Conservation (phyloP, 2,113 vertebrate genomes). For the Thomomys bottae region DNA sequence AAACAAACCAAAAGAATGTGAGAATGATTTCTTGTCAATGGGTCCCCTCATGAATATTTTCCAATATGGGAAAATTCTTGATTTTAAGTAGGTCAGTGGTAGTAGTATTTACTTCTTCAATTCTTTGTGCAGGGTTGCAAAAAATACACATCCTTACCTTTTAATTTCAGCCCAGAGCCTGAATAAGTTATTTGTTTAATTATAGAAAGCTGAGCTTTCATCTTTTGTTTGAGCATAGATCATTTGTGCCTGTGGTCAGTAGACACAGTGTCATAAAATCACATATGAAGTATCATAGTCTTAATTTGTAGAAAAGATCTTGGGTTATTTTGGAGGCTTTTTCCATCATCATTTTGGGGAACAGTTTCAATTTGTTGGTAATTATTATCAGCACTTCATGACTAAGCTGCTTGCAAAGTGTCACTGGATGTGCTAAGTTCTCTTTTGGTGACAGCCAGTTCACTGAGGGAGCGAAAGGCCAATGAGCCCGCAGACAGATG, state of each 20-base stretch:
- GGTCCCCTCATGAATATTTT: constrained; percentile 33
- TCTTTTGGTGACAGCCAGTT: constrained; percentile 43
- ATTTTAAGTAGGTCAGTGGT: constrained; percentile 28
- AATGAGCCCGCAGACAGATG: constrained; percentile 70
- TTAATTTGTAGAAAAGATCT: neutral
- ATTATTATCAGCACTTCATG: constrained; percentile 3
- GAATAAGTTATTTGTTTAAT: constrained; percentile 52
- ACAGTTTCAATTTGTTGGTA: neutral
- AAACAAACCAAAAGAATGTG: neutral
- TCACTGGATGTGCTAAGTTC: constrained; percentile 19
- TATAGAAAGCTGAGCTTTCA: constrained; percentile 58
- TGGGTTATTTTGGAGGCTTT: neutral
- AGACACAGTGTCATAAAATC: constrained; percentile 54
- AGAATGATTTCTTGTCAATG: constrained; percentile 11
- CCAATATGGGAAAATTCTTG: neutral
- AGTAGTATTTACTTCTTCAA: neutral
- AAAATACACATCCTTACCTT: constrained; percentile 8
- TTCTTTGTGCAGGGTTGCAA: neutral
- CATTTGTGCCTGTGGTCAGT: constrained; percentile 49
- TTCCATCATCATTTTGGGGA: neutral
- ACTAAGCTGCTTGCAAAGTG: constrained; percentile 38
- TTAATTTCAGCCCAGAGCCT: constrained; percentile 31
- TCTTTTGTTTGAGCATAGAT: constrained; percentile 43
- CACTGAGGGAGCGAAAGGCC: constrained; percentile 60
- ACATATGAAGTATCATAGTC: neutral